A percentile compares a stretch with the other conserved stretches of the same genome.
These are phyloP conservation scores for Psittacula echo DNA, from an alignment of 2,797 vertebrate species.

Conservation along the genomic window DNA sequence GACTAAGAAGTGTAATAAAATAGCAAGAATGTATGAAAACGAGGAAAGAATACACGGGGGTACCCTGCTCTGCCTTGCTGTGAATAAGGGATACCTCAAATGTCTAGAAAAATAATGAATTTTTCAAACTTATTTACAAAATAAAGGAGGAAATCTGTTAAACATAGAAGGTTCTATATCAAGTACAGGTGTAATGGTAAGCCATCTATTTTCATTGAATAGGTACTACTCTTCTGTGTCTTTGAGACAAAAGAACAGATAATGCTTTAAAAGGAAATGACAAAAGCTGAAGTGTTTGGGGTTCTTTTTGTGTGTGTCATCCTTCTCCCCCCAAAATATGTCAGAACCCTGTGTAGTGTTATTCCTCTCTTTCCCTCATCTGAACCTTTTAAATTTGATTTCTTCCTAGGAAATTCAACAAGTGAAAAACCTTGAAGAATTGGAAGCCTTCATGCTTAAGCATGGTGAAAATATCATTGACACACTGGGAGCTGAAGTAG, in stretches of 20 bases:
- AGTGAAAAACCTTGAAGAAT: constrained; percentile 94
- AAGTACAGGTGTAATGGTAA: not conserved
- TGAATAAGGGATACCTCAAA: not conserved
- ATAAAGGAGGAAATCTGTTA: not conserved
- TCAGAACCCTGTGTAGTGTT: not conserved
- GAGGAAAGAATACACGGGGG: not conserved
- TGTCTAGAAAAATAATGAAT: not conserved
- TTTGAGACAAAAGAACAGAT: not conserved
- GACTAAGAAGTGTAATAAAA: not conserved
- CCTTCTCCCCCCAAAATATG: not conserved
- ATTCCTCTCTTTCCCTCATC: not conserved
- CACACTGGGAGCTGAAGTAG: constrained; percentile 95
- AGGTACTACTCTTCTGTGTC: not conserved
- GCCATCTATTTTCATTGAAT: not conserved
- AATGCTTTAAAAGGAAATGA: not conserved
- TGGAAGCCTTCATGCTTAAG: constrained; percentile 97
- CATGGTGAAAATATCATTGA: constrained; percentile 99
- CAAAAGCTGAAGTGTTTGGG: not conserved
- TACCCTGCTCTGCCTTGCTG: not conserved
- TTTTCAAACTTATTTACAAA: not conserved
- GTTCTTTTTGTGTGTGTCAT: not conserved
- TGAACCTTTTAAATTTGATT: constrained; percentile 9
- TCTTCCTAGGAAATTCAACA: constrained; percentile 92
- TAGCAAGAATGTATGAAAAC: not conserved
- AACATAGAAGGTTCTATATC: not conserved